Base-by-base conservation (phyloP, 2,113 vertebrate genomes). In the Hassar affinis region DNA sequence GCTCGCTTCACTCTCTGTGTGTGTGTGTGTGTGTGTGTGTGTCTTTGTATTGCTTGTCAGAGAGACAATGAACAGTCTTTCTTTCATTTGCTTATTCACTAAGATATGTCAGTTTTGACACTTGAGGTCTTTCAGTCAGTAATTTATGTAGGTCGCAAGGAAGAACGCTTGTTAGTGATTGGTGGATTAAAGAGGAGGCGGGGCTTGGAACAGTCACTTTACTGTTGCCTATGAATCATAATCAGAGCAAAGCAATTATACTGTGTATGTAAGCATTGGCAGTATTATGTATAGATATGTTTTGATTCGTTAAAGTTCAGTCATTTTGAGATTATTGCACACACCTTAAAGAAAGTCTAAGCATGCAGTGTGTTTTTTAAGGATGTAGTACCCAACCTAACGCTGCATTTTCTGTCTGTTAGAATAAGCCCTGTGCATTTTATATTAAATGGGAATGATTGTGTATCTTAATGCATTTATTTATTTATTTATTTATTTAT, bases 81-180 rank as follows among this genome's bases (percentile, higher is more conserved):
- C 86, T 85, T 68, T 84, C 83, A 81, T 88, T 92, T 90, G 90
- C 91, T 93, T 92, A 92, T 93, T 93, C 88, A 88, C 88, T 33
- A 57, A 89, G 91, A 91, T 90, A 90, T 86, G 92, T 93, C 93
- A 91, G 88, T 92, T 93, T 87, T 91, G 91, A 93, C 90, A 92
- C 91, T 90, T 86, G 86, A 93, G 91, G 88, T 90, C 89, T 91
- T 90, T 81, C 90, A 88, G 92, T 93, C 92, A 90, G 90, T 93
- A 89, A 92, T 93, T 91, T 89, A 92, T 92, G 85, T 88, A 89
- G 92, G 93, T 93, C 92, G 84, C 85, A 79, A 76, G 87, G 89
- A 90, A 83, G 86, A 51, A 54, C 68, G 85, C 89, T 90, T 90
- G 89, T 90, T 88, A 86, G 88, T 91, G 90, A 91, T 90, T 91